Conservation (phyloP, 30 jellyfish, hydroid and myxozoan species). For the Chrysaora quinquecirrha region DNA sequence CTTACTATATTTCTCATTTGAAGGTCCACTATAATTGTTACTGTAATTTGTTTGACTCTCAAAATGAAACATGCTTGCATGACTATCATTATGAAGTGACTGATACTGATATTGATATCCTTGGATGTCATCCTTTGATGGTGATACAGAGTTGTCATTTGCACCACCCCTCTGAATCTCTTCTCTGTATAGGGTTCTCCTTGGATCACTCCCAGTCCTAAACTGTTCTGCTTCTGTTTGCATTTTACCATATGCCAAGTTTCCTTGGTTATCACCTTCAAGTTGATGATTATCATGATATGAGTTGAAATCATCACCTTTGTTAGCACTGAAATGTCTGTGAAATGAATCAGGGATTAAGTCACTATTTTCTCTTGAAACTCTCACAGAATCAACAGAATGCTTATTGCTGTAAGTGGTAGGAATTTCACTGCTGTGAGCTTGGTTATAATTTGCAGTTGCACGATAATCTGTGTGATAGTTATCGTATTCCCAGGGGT, state of each 20-base stretch:
- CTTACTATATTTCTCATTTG: neutral
- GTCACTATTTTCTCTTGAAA: neutral
- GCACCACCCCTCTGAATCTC: neutral
- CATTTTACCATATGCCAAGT: neutral
- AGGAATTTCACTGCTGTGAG: too few species aligned
- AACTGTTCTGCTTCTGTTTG: neutral
- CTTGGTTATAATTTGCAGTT: too few species aligned
- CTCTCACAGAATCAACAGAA: neutral
- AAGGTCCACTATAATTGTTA: neutral
- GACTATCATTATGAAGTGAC: neutral
- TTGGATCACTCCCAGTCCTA: too few species aligned
- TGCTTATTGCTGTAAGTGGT: too few species aligned
- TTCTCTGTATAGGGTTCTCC: neutral
- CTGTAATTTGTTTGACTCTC: neutral
- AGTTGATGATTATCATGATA: too few species aligned
- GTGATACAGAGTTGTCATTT: too few species aligned
- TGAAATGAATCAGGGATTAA: constrained; percentile 24
- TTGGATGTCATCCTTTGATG: neutral
- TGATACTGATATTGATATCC: neutral
- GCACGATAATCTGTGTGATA: neutral
- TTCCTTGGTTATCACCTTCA: neutral
- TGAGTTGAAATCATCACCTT: neutral
- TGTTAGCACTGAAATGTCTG: constrained; percentile 24
- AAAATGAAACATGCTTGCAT: constrained; percentile 1
- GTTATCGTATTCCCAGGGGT: neutral